Evolutionary conservation across 1,140 invertebrate genomes (phyloP).

Genomic region (Drosophila erecta): DNA sequence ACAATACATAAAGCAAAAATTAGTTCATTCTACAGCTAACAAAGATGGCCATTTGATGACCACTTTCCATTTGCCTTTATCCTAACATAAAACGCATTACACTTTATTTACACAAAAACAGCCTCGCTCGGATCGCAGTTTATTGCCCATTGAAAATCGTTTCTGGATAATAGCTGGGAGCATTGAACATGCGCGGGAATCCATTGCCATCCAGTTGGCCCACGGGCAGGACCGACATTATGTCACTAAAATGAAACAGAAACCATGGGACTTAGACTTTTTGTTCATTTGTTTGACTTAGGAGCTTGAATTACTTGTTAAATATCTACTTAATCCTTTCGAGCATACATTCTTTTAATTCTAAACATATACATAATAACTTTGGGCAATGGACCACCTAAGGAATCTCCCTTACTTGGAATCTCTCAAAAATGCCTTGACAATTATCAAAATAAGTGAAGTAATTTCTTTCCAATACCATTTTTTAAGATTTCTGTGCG

Average conservation of each 20-base stretch:
- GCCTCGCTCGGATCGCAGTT: conserved; percentile 27
- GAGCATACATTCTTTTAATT: no score
- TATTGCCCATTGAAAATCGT: conserved; percentile 84
- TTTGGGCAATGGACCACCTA: no score
- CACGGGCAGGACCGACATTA: conserved; percentile 82
- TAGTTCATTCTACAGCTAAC: conserved; percentile 51
- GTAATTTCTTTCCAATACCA: not conserved
- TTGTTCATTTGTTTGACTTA: not conserved
- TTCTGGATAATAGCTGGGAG: conserved; percentile 84
- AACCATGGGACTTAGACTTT: not conserved
- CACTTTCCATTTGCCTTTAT: conserved; percentile 33
- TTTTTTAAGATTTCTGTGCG: not conserved
- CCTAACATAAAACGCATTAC: conserved; percentile 56
- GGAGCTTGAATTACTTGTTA: no score
- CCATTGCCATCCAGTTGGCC: conserved; percentile 80
- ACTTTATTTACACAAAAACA: conserved; percentile 60
- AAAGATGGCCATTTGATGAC: conserved; percentile 72
- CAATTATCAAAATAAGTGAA: not conserved
- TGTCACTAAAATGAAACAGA: conserved; percentile 69
- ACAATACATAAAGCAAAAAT: conserved; percentile 60
- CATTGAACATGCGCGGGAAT: conserved; percentile 84
- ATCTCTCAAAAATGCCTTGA: not conserved
- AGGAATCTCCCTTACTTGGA: no score
- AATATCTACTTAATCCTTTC: no score
- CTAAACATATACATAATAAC: no score